Evolutionary conservation across 2,888 invertebrate species (phyloP), one percentile per base, ranked within the genome.

Genomic region (Chrysolina oricalcia): DNA sequence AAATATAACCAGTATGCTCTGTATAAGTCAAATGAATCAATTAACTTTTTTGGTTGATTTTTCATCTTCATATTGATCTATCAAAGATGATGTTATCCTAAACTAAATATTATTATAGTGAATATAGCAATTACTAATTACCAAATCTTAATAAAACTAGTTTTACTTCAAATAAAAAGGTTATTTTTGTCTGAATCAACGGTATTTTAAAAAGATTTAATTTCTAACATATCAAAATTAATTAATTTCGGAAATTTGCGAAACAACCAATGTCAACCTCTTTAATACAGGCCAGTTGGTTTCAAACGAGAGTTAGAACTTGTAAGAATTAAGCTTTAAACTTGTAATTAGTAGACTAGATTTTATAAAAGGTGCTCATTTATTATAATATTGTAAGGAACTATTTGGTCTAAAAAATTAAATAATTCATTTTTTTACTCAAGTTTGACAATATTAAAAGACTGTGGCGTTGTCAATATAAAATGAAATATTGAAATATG

Each of bases 391-490:
- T 59, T 72, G 70, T 80, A 73, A 75, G 75, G 72, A 78, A 75
- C 66, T 71, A 71, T 76, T 76, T 74, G 67, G 74, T 53, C 48
- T 73, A 70, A 70, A 35, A 23, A 77, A 76, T 76, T 69, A 79
- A 80, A 78, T 76, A 78, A 79, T 73, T 74, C 59, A 71, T 78
- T 53, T 72, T 71, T 68, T 72, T 70, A 80, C 71, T 71, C 73
- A 77, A 77, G 82, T 83, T 80, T 83, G 87, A 87, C 87, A 87
- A 87, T 87, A 87, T 84, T 82, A 77, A 78, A 86, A 86, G 86
- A 86, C 86, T 86, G 86, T 83, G 78, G 66, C 65, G 72, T 64
- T 80, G 78, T 56, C 72, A 63, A 66, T 62, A 17, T 67, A 41
- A 8, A 27, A 50, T 50, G 56, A 50, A 48, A 73, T 46, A 53